Evolutionary conservation across 2,113 vertebrate species (phyloP), one percentile per base, ranked within the genome.

Genomic region (Amblyornis subalaris): DNA sequence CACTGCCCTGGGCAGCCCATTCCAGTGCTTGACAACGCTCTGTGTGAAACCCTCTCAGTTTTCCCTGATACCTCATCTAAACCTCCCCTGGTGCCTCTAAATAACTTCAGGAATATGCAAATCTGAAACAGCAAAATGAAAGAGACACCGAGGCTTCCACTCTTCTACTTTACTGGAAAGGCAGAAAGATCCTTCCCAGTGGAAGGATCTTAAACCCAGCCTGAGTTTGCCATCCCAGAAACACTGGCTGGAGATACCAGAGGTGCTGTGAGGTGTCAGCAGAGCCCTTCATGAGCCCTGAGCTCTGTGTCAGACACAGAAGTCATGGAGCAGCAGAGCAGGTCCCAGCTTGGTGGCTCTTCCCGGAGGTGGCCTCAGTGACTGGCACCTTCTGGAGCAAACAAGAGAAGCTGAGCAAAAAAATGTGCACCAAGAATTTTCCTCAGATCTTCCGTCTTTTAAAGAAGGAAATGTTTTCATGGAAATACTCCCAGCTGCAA

Each of bases 241-340:
- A 84, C 22, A 80, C 5, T 24, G 54, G 10, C 45, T 73, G 86
- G 83, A 90, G 85, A 90, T 25, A 53, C 21, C 24, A 35, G 50
- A 55, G 42, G 92, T 87, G 53, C 75, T 6, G 4, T 10, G 45
- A 93, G 80, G 84, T 86, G 94, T 79, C 88, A 92, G 48, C 33
- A 53, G 45, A 6, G 3, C n/a, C 75, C 71, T 90, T 42, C 14
- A 14, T 42, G 40, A 42, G n/a, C n/a, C n/a, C n/a, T n/a, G n/a
- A n/a, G n/a, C n/a, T n/a, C n/a, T n/a, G 84, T 86, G 94, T 79
- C 36, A 38, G 36, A 38, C 36, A 38, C 36, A 38, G 36, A 38
- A 38, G 8, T 38, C 88, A 47, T 45, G 58, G 53, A 29, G 29
- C 69, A 82, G 77, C 88, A 42, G 26, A 64, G 80, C 94, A 96